Evolutionary conservation across 1,140 invertebrate genomes (phyloP), one percentile per base, ranked within the genome.

Genomic region (Drosophila subpulchrella): DNA sequence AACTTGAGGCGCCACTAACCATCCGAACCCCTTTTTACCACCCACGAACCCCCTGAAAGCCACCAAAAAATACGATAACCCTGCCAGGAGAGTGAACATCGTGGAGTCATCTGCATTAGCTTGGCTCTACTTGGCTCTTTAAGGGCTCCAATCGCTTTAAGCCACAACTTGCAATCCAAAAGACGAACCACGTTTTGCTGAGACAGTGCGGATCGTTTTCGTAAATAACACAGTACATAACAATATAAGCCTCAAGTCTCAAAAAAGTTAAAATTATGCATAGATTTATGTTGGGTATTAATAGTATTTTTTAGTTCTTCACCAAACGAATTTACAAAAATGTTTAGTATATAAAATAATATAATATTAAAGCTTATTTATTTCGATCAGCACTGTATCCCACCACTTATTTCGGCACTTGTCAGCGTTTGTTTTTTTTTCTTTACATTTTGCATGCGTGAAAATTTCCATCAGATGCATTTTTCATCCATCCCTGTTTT

Each of bases 21-120:
- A 42, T 41, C 38, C 44, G 11, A 12, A 24, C 51, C 17, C 56
- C 12, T 10, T 39, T 15, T 27, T 13, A 13, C n/a, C 12, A 17
- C 34, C 8, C 46, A 34, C 12, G 2, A 13, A 27, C 27, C 50
- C 50, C 32, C 15, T 3, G 11, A 15, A 57, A 20, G 56, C 30
- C 15, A 15, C 36, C 46, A 15, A 70, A 47, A 41, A 70, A 71
- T 47, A 55, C 63, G 66, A 70, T 70, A 68, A 68, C 48, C 62
- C 63, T 17, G 62, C 62, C 34, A 47, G 38, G 24, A 56, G 60
- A 54, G 27, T 53, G 66, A 67, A 54, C 61, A 66, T 34, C 17
- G 44, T 51, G 61, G 65, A 67, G 47, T 68, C 65, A 67, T 67
- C 66, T 72, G 68, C 68, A 71, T 71, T 71, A 72, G 66, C 53